Evolutionary conservation across 2,113 vertebrate species (phyloP).

Genomic region (Ammospiza caudacuta): DNA sequence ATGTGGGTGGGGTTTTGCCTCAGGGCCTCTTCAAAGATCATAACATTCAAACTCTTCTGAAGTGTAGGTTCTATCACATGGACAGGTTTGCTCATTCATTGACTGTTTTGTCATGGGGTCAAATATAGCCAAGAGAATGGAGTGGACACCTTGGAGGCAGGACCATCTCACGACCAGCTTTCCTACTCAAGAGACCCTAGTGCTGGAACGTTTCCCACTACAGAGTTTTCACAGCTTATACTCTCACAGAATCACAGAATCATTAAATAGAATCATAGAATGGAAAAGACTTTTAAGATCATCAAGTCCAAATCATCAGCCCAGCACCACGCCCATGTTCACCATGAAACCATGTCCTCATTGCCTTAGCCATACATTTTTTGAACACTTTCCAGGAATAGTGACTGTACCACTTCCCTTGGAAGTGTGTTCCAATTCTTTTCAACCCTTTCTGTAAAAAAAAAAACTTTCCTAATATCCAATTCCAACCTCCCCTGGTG

Average conservation of each 20-base stretch:
- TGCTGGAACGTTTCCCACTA: not conserved
- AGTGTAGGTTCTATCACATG: not conserved
- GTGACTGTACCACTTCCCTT: not conserved
- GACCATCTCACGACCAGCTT: not conserved
- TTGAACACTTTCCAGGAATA: not conserved
- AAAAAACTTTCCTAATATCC: not conserved
- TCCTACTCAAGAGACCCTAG: not conserved
- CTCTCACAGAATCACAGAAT: not conserved
- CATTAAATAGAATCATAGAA: not conserved
- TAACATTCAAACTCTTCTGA: not conserved
- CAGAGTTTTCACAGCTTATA: not conserved
- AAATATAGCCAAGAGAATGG: not conserved
- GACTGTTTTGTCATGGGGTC: not conserved
- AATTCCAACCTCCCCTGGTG: not conserved
- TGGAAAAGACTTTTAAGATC: not conserved
- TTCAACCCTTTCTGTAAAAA: not conserved
- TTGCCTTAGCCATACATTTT: not conserved
- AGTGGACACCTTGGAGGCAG: not conserved
- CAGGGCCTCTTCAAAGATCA: not conserved
- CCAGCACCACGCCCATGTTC: not conserved
- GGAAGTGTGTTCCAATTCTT: not conserved
- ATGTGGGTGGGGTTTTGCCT: not conserved
- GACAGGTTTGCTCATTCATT: not conserved
- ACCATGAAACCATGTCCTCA: not conserved
- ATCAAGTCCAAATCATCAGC: not conserved